Evolutionary conservation across 2,113 vertebrate genomes (phyloP).

Genomic region (Hipposideros armiger): DNA sequence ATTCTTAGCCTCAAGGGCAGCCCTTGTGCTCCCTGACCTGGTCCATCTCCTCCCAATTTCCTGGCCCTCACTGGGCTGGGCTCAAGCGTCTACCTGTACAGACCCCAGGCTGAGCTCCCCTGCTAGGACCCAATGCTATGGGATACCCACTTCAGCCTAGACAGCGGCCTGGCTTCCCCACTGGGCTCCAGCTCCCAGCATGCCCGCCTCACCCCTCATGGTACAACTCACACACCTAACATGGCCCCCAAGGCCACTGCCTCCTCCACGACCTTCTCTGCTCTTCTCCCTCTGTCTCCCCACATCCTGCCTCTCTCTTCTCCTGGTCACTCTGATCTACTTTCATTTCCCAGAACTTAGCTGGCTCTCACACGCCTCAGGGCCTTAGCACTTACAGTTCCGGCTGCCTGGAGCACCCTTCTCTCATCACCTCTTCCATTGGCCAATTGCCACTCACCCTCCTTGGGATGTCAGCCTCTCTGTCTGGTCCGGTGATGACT

Average conservation of each 20-base stretch:
- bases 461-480: not conserved
- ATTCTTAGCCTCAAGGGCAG: not conserved
- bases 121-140: not conserved
- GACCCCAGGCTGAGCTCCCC: not conserved
- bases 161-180: not conserved
- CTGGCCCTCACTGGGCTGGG: not conserved
- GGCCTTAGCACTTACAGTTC: constrained; percentile 15
- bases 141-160: not conserved
- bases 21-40: not conserved
- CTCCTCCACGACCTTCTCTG: not conserved
- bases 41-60: not conserved
- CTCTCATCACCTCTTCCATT: not conserved
- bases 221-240: not conserved
- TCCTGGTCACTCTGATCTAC: not conserved
- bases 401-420: not conserved
- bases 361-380: not conserved
- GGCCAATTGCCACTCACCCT: not conserved
- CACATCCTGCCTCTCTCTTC: not conserved
- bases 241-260: rapidly evolving
- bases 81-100: not conserved
- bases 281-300: not conserved
- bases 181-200: not conserved
- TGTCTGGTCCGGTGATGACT: not conserved
- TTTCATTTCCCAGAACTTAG: constrained; percentile 37
- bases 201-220: not conserved